Evolutionary conservation across 2,113 vertebrate genomes (phyloP), one percentile per base, ranked within the genome.

Genomic region (Aspiorhynchus laticeps): DNA sequence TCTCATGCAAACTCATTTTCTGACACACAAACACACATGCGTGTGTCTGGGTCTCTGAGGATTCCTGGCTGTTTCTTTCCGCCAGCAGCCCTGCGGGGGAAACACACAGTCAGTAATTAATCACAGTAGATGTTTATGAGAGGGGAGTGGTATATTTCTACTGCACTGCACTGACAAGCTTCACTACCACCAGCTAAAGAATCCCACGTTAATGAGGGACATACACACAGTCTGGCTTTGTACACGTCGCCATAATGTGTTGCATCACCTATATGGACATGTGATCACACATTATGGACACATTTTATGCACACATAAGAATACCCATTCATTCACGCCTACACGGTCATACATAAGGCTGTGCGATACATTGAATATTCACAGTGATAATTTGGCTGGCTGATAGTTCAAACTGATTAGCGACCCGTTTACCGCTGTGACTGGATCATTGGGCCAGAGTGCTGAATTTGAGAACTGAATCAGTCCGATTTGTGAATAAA

Each of bases 41-140:
- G 65, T 56, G 53, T 63, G 31, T 73, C 36, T 74, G 71, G 38
- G 36, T 74, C 71, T 74, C 71, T 75, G 73, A 75, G 38, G 93
- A 94, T 94, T 92, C 90, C 87, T 36, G 88, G 83, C 86, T 84
- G n/a, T 31, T 24, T 78, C 21, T 69, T 43, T 43, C 74, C 53
- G 15, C 67, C 46, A 77, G 31, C 61, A 73, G 36, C 41, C 38
- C 81, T 59, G 80, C 19, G 12, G 38, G 38, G 5, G 2, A 48
- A 56, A 81, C 80, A 56, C 31, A 74, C 53, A 80, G 85, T 82
- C 88, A 28, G 88, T 91, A 91, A 92, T 94, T 94, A 93, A 93
- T 95, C 93, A 94, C 81, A 43, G 91, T 88, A 87, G 91, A 88
- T 91, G 91, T 92, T 91, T 90, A 92, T 87, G 84, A 82, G 85